Percentiles rank a stretch among this genome's conserved stretches.
Evolutionary conservation across 2,797 vertebrate genomes (phyloP).

Genomic region (Gallinago solitaria): DNA sequence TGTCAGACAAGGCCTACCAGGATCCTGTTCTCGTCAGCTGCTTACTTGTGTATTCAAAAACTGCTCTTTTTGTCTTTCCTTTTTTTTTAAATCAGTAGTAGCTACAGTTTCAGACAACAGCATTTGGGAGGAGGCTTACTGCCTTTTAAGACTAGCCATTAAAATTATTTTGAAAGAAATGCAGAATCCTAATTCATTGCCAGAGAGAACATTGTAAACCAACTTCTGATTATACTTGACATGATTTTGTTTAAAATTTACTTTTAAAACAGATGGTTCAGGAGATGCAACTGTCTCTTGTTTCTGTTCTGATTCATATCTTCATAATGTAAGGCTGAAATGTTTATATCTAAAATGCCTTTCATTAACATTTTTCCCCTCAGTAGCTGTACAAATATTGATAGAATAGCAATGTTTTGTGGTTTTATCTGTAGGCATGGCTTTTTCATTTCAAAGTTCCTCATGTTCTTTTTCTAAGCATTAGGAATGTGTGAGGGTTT

Average conservation of each 20-base stretch:
- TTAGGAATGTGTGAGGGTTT: background rate
- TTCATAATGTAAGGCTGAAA: constrained; percentile 11
- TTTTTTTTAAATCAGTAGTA: background rate
- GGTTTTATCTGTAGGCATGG: background rate
- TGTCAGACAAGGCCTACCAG: background rate
- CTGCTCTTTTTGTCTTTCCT: background rate
- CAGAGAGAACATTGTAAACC: background rate
- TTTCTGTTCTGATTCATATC: constrained; percentile 32
- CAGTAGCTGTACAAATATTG: constrained; percentile 22
- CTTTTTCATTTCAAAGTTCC: background rate
- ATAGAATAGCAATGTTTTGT: background rate
- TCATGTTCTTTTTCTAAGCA: background rate
- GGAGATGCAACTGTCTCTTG: background rate
- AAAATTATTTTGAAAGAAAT: background rate
- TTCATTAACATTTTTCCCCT: constrained; percentile 5
- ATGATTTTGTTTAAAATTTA: constrained; percentile 26
- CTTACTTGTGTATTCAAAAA: background rate
- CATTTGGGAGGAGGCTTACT: background rate
- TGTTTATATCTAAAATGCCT: constrained; percentile 16
- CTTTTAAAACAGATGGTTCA: constrained; percentile 48
- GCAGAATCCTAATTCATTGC: background rate
- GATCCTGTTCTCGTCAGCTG: background rate
- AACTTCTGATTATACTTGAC: constrained; percentile 18
- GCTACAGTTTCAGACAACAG: background rate
- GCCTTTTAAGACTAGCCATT: background rate